Percentiles rank a stretch among this genome's conserved stretches.
These are phyloP conservation scores for Cricetomys ansorgei DNA, from an alignment of 2,113 vertebrate genomes.

Conservation along the genomic window DNA sequence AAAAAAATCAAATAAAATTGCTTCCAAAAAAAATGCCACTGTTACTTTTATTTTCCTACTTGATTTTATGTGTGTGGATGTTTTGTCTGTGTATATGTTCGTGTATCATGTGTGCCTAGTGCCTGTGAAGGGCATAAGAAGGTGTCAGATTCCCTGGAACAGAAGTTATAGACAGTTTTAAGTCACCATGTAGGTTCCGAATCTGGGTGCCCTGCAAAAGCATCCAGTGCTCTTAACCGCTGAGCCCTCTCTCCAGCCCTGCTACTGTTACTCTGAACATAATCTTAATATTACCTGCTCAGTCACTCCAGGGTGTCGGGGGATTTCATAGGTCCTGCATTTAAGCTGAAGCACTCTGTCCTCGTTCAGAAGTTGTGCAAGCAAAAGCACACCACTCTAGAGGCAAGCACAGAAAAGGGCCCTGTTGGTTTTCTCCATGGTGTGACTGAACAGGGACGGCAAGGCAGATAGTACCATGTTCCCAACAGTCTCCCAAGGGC, in stretches of 20 bases:
- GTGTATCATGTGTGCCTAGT: not conserved
- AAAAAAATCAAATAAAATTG: not conserved
- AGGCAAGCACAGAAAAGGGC: slow-evolving; percentile 64
- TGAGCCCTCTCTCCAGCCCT: not conserved
- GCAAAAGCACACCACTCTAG: slow-evolving; percentile 95
- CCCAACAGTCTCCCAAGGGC: not conserved
- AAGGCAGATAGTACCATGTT: not conserved
- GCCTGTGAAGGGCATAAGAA: not conserved
- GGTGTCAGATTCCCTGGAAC: not conserved
- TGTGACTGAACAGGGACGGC: accelerated
- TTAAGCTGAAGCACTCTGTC: slow-evolving; percentile 95
- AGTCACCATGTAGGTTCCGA: not conserved
- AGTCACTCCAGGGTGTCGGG: slow-evolving; percentile 95
- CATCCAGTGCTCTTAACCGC: not conserved
- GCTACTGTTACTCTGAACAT: not conserved
- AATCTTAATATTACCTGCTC: slow-evolving; percentile 91
- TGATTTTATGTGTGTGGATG: not conserved
- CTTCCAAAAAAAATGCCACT: not conserved
- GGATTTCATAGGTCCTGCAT: slow-evolving; percentile 98
- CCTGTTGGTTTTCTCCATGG: not conserved
- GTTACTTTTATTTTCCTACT: not conserved
- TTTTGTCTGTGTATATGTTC: not conserved
- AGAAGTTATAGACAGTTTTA: not conserved
- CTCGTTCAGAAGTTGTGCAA: slow-evolving; percentile 97
- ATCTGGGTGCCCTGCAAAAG: not conserved